These are phyloP conservation scores for Tachystola acroxantha DNA, from an alignment of 2,888 invertebrate species.

Conservation along the genomic window DNA sequence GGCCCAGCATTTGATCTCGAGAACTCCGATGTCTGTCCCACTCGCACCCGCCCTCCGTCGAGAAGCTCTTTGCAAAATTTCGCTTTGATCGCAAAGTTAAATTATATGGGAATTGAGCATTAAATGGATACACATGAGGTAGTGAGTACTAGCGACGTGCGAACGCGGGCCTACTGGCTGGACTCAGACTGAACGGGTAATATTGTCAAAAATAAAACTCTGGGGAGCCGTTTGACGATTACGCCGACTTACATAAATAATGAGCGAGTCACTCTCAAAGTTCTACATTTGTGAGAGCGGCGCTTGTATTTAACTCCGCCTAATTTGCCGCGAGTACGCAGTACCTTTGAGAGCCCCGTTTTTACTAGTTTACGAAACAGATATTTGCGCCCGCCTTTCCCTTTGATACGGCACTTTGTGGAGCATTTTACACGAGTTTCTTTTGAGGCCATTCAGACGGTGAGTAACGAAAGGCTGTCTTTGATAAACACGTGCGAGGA, in stretches of 20 bases:
- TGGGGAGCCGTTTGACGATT: slow-evolving; percentile 58
- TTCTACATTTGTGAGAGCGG: slow-evolving; percentile 66
- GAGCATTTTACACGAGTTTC: slow-evolving; percentile 78
- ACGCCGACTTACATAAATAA: slow-evolving; percentile 71
- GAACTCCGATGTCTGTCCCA: slow-evolving; percentile 65
- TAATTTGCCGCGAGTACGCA: slow-evolving; percentile 75
- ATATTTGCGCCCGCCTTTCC: slow-evolving; percentile 77
- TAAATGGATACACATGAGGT: slow-evolving; percentile 76
- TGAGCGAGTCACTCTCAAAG: slow-evolving; percentile 71
- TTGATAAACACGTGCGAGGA: slow-evolving; percentile 79
- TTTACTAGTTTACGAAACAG: slow-evolving; percentile 79
- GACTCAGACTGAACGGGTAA: slow-evolving; percentile 20
- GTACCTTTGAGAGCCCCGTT: slow-evolving; percentile 76
- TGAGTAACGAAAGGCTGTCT: slow-evolving; percentile 79
- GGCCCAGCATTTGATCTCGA: slow-evolving; percentile 78
- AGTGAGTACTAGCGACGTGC: slow-evolving; percentile 29
- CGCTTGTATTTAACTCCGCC: slow-evolving; percentile 76
- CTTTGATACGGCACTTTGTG: slow-evolving; percentile 78
- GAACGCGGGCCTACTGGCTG: slow-evolving; percentile 1
- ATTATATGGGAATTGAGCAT: slow-evolving; percentile 79
- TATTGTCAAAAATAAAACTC: slow-evolving; percentile 50
- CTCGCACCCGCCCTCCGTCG: slow-evolving; percentile 66
- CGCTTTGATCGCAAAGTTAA: slow-evolving; percentile 78
- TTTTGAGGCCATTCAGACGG: slow-evolving; percentile 79
- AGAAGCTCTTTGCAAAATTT: slow-evolving; percentile 78